Evolutionary conservation across 2,888 invertebrate genomes (phyloP).

Genomic region (Pycnomerus fuliginosus): DNA sequence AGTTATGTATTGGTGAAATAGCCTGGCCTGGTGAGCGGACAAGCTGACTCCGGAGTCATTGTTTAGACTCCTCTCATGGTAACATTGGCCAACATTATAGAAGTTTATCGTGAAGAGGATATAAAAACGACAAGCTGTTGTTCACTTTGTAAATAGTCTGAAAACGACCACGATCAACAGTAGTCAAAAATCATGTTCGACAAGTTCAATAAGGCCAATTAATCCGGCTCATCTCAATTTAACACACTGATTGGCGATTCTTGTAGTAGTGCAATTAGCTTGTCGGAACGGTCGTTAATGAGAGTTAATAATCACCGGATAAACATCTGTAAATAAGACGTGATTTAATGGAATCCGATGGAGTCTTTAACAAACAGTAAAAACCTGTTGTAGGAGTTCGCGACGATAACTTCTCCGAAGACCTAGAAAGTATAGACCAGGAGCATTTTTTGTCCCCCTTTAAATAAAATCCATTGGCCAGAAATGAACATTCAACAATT

Average conservation of each 20-base stretch:
- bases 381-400: conserved; percentile 16
- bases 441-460: conserved; percentile 8
- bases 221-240: conserved; percentile 13
- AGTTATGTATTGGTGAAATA: too few relatives aligned
- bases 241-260: conserved; percentile 10
- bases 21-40: too few relatives aligned
- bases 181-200: too few relatives aligned
- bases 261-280: conserved; percentile 19
- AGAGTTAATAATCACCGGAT: conserved; percentile 21
- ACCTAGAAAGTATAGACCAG: conserved; percentile 20
- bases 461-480: conserved; percentile 14
- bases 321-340: conserved; percentile 17
- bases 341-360: conserved; percentile 20
- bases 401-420: conserved; percentile 1
- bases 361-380: conserved; percentile 4
- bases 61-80: too few relatives aligned
- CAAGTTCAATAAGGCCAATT: conserved; percentile 9
- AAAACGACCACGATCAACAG: too few relatives aligned
- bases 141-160: too few relatives aligned
- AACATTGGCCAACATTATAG: too few relatives aligned
- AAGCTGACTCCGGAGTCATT: too few relatives aligned
- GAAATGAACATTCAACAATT: background rate
- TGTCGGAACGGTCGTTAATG: conserved; percentile 20
- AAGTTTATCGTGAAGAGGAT: too few relatives aligned
- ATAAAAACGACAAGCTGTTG: too few relatives aligned